A percentile compares a stretch with the other conserved stretches of the same genome.
Evolutionary conservation across 1,140 invertebrate species (phyloP).

Genomic region (Spodoptera litura): DNA sequence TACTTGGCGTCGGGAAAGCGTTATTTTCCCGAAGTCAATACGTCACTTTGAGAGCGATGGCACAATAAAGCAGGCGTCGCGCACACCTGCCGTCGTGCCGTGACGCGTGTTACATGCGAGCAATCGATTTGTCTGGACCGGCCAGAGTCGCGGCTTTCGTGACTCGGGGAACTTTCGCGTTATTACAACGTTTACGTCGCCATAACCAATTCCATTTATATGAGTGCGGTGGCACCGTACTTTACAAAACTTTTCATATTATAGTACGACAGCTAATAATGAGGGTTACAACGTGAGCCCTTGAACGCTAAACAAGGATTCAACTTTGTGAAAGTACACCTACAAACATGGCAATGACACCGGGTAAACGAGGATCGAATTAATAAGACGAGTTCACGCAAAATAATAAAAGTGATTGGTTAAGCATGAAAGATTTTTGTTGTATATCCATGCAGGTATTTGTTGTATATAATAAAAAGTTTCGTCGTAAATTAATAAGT

Average conservation of each 20-base stretch:
- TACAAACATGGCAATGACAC: conserved; percentile 46
- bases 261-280: conserved; percentile 58
- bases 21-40: conserved; percentile 56
- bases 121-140: conserved; percentile 75
- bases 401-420: background rate
- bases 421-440: no score
- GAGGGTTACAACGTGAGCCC: conserved; percentile 49
- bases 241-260: conserved; percentile 62
- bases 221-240: conserved; percentile 53
- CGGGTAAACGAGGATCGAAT: conserved; percentile 40
- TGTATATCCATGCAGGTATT: background rate
- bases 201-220: conserved; percentile 64
- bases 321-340: conserved; percentile 48
- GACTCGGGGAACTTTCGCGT: conserved; percentile 65
- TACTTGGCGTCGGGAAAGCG: conserved; percentile 43
- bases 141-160: conserved; percentile 61
- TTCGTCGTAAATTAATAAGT: conserved; percentile 28
- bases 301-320: conserved; percentile 52
- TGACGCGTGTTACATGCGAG: conserved; percentile 65
- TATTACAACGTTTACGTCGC: conserved; percentile 64
- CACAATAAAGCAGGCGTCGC: conserved; percentile 55
- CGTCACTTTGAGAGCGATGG: conserved; percentile 46
- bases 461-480: no score
- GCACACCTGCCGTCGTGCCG: conserved; percentile 64
- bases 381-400: conserved; percentile 5